These are phyloP conservation scores for Genyomyrus donnyi DNA, from an alignment of 2,113 vertebrate species.

Conservation along the genomic window DNA sequence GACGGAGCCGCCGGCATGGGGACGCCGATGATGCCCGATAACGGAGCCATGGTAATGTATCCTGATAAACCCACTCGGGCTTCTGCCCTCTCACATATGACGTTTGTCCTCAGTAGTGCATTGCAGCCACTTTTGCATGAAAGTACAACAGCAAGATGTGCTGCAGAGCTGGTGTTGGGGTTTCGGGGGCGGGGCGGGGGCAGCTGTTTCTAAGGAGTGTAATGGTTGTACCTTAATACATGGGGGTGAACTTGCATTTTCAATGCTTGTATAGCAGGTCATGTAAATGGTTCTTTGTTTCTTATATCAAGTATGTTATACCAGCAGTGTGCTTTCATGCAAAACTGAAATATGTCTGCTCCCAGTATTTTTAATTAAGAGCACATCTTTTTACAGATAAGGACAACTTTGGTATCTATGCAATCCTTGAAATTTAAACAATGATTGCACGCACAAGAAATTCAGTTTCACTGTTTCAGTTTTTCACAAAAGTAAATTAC, in stretches of 20 bases:
- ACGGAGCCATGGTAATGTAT: slow-evolving; percentile 97
- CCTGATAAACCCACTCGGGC: slow-evolving; percentile 16
- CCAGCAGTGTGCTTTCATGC: slow-evolving; percentile 3
- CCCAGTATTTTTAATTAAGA: not conserved
- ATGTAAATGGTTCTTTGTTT: not conserved
- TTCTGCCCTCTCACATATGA: slow-evolving; percentile 33
- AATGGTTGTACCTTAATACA: not conserved
- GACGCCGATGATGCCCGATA: slow-evolving; percentile 86
- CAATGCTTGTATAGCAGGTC: not conserved
- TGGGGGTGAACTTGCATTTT: not conserved
- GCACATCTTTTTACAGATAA: not conserved
- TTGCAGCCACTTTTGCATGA: slow-evolving; percentile 19
- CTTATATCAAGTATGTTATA: not conserved
- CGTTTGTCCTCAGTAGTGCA: not conserved
- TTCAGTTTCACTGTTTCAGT: not conserved
- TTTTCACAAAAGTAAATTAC: not conserved
- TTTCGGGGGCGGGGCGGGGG: not conserved
- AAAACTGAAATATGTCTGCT: not conserved
- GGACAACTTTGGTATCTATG: not conserved
- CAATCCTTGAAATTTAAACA: not conserved
- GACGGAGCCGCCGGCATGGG: slow-evolving; percentile 87
- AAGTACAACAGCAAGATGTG: slow-evolving; percentile 12
- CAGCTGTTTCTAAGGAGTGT: not conserved
- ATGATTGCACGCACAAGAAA: not conserved
- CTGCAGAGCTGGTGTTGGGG: not conserved